Evolutionary conservation across 2,888 invertebrate genomes (phyloP).

Genomic region (Caenorhabditis plicata): DNA sequence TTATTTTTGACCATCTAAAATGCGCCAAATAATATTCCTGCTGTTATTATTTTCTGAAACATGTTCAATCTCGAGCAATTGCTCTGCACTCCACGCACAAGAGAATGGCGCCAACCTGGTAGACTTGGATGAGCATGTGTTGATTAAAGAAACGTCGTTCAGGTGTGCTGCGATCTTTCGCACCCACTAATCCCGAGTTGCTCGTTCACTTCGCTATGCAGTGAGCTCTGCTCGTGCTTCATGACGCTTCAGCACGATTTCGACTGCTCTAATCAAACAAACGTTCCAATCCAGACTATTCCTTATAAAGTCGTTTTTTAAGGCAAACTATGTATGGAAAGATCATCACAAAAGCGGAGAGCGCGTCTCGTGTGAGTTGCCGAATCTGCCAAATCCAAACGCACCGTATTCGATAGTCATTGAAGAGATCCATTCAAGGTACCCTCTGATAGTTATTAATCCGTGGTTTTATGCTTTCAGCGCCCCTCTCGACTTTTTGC

Average conservation of each 20-base stretch:
- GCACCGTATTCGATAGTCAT: conserved; percentile 21
- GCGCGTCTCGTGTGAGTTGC: conserved; percentile 2
- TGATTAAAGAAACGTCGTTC: too few species aligned
- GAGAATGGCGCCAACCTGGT: conserved; percentile 37
- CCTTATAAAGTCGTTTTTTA: background rate
- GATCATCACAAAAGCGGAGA: background rate
- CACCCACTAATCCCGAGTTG: conserved; percentile 17
- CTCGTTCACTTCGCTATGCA: conserved; percentile 26
- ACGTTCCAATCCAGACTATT: too few species aligned
- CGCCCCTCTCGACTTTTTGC: conserved; percentile 10
- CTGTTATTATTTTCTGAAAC: too few species aligned
- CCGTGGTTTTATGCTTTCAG: too few species aligned
- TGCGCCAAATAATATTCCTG: too few species aligned
- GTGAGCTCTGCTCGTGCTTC: conserved; percentile 12
- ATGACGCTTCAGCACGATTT: conserved; percentile 3
- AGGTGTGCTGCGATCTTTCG: conserved; percentile 29
- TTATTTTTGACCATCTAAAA: too few species aligned
- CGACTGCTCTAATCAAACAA: too few species aligned
- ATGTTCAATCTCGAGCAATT: too few species aligned
- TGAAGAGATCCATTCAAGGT: conserved; percentile 17
- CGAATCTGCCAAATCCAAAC: conserved; percentile 17
- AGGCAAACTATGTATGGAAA: background rate
- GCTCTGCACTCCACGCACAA: conserved; percentile 29
- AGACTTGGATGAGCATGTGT: too few species aligned
- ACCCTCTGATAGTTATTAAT: too few species aligned